Base-by-base conservation (phyloP, 2,797 vertebrate species). In the Tapirus indicus region DNA sequence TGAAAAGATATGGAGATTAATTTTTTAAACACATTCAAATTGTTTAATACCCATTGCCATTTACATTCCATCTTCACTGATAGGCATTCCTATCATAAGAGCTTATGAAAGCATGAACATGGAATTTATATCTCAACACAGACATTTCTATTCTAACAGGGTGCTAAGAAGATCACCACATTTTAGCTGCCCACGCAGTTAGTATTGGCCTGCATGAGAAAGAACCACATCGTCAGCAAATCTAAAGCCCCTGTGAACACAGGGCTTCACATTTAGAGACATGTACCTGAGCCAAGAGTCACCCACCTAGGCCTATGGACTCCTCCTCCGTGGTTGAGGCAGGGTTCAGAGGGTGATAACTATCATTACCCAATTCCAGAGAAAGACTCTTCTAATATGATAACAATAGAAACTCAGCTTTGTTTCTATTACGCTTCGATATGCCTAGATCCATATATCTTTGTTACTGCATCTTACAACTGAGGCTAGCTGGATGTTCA, bases 131-230 rank as follows among this genome's bases (percentile, higher is more conserved):
- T 25, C 52, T 74, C 77, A 93, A 69, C 54, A 52, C 2, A 86
- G 11, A 66, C 44, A 92, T 89, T 97, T 95, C 78, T 96, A 44
- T 52, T 78, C 74, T 62, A 66, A 97, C 94, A 95, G 29, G 16
- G 20, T 84, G 20, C 49, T 58, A 49, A 85, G 49, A 85, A 25
- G n/a, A 84, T 32, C 91, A 66, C 13, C 58, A 41, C 6, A 58
- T 90, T 94, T 88, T 87, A 78, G 20, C 82, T 93, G 56, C 16
- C 54, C 41, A 13, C 11, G 47, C 23, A 58, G 52, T 96, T 88
- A 75, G 29, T 69, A 66, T 69, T 56, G 58, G 41, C 29, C 78
- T 60, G 27, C 41, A 41, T 41, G 38, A 91, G 58, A 5, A 75
- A 86, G 32, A 71, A 54, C 14, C 58, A 62, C 13, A 84, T 49